These are phyloP conservation scores for Pseudopleuronectes americanus DNA, from an alignment of 2,797 vertebrate genomes.

Conservation along the genomic window DNA sequence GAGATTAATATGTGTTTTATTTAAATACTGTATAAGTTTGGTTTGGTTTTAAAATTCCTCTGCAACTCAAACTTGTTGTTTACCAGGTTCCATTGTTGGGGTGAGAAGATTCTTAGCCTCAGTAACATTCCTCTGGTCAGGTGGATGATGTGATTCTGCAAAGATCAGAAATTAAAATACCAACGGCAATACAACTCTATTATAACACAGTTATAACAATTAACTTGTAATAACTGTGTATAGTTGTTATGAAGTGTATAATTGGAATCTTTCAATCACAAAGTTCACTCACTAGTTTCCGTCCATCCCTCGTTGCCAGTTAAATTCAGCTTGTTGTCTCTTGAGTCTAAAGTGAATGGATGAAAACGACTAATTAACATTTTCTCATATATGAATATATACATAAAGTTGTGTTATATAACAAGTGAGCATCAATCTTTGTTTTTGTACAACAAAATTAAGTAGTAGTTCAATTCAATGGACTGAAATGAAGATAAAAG, in stretches of 20 bases:
- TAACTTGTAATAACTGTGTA: no score
- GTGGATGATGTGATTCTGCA: constrained; percentile 36
- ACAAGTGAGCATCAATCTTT: not conserved
- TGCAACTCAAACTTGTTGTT: not conserved
- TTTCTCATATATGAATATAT: not conserved
- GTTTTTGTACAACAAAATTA: no score
- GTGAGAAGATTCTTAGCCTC: not conserved
- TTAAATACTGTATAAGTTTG: not conserved
- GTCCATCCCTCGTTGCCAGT: not conserved
- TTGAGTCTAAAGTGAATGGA: constrained; percentile 11
- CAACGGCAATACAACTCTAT: no score
- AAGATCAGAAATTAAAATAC: not conserved
- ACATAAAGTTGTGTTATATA: not conserved
- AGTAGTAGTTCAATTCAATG: not conserved
- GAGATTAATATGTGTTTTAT: not conserved
- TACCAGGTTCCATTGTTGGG: constrained; percentile 22
- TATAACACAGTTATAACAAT: no score
- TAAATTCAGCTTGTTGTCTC: not conserved
- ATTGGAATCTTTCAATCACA: not conserved
- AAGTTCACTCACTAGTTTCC: not conserved
- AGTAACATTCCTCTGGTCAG: constrained; percentile 7
- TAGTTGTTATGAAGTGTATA: not conserved
- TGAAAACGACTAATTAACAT: not conserved
- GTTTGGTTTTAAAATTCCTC: not conserved
- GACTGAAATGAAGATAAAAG: not conserved